Base-by-base conservation (phyloP, 1,140 invertebrate species). In the Helicoverpa armigera region DNA sequence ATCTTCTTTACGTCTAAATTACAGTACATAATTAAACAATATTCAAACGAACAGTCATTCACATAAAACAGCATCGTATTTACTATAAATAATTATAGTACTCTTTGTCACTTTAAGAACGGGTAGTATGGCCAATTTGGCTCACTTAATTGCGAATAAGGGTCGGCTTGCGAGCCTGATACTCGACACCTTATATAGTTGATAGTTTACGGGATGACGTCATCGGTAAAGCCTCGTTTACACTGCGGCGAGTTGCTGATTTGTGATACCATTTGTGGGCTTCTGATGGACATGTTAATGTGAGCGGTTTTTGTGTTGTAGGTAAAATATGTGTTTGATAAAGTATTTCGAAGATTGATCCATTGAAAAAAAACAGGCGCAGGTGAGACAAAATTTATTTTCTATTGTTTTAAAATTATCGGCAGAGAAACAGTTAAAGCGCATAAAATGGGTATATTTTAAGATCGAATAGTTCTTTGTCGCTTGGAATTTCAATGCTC, bases 111-210 rank as follows among this genome's bases (percentile, higher is more conserved):
- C 54, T 65, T 73, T 60, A 73, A 61, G 50, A 65, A 50, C 60
- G 65, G 75, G 77, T 79, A 54, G 73, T 79, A 78, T 73, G 78
- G 69, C 70, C 81, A 83, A 84, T 86, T 86, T 84, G 70, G 72
- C 70, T 58, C 81, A 75, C 65, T 84, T 86, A 84, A 86, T 82
- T 84, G 81, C 79, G 31, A 31, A 35, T 53, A 78, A 53, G 81
- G 80, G 67, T 80, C 80, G 77, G 51, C 82, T 80, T 82, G 50
- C 65, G 4, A 77, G 74, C 51, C 73, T 82, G 82, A 86, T 78
- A 82, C 75, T 51, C 80, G 82, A 79, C 75, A 82, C 61, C 74
- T 73, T 74, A 50, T 29, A 50, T 7, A 58, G 56, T 61, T 31
- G 61, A 63, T 76, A 76, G 50, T 76, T 50, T 31, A 61, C 58